Evolutionary conservation across 1,140 invertebrate genomes (phyloP).

Genomic region (Drosophila sp.): DNA sequence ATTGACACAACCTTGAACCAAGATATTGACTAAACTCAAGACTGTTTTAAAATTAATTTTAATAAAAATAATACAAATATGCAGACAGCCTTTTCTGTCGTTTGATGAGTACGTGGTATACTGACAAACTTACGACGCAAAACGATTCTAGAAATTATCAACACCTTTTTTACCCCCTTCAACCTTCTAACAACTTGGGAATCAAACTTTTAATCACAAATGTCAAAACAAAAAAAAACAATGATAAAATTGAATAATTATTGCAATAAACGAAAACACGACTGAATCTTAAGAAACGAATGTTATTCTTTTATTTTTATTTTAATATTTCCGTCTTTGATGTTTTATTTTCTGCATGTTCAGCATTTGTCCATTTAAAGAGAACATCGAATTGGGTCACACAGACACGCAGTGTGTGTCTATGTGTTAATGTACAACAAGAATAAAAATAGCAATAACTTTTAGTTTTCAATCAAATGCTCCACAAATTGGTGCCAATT

Average conservation of each 20-base stretch:
- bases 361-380: slow-evolving; percentile 16
- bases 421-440: slow-evolving; percentile 4
- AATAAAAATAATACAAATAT: neutral
- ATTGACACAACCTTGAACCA: slow-evolving; percentile 11
- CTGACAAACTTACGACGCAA: slow-evolving; percentile 17
- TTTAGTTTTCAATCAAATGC: slow-evolving; percentile 64
- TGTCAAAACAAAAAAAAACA: neutral
- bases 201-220: slow-evolving; percentile 1
- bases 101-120: slow-evolving; percentile 6
- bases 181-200: neutral
- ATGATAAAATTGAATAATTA: slow-evolving; percentile 12
- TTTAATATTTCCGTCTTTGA: neutral
- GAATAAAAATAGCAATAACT: slow-evolving; percentile 26
- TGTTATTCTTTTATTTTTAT: neutral
- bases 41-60: neutral
- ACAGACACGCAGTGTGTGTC: slow-evolving; percentile 1
- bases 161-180: neutral
- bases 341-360: slow-evolving; percentile 14
- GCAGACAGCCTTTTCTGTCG: neutral
- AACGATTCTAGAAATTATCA: slow-evolving; percentile 20
- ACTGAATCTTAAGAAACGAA: slow-evolving; percentile 1
- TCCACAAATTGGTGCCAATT: slow-evolving; percentile 71
- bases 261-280: slow-evolving; percentile 15
- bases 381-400: slow-evolving; percentile 33
- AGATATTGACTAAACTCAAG: neutral